A percentile compares a stretch with the other conserved stretches of the same genome.
phyloP scores from a whole-genome alignment of 2,888 invertebrate species.

The Pandemis corylana region DNA sequence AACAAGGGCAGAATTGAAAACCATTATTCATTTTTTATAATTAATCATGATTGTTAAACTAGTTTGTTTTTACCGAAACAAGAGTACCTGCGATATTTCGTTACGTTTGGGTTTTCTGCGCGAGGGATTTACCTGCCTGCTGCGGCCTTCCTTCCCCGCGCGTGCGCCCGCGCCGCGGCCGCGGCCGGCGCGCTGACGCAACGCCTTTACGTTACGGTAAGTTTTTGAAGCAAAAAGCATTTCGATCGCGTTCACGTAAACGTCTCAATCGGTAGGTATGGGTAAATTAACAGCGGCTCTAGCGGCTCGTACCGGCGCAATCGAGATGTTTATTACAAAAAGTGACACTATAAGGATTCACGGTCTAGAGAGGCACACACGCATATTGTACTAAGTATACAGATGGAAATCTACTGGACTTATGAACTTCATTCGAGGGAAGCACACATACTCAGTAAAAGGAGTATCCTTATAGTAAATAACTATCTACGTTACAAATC shows the following conservation, averaged over 20 bases:
- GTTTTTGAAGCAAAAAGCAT: no score
- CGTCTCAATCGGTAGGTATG: no score
- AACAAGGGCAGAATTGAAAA: no score
- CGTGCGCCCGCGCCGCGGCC: no score
- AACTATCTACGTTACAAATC: slow-evolving; percentile 7
- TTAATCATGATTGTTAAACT: no score
- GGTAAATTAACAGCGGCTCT: no score
- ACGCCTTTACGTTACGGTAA: no score
- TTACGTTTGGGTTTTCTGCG: slow-evolving; percentile 3
- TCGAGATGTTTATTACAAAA: no score
- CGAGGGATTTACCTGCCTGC: neutral
- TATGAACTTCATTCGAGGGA: neutral
- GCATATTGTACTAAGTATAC: no score
- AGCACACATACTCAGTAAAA: neutral
- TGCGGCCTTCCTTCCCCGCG: neutral
- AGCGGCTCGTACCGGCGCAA: no score
- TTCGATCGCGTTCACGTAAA: no score
- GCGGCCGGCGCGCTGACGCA: neutral
- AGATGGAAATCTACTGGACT: neutral
- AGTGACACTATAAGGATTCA: neutral
- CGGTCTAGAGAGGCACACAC: neutral
- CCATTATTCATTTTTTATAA: no score
- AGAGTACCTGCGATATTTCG: neutral
- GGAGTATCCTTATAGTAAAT: slow-evolving; percentile 1
- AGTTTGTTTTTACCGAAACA: neutral